These are phyloP conservation scores for Ceratina calcarata DNA, from an alignment of 1,140 invertebrate genomes.

Conservation along the genomic window DNA sequence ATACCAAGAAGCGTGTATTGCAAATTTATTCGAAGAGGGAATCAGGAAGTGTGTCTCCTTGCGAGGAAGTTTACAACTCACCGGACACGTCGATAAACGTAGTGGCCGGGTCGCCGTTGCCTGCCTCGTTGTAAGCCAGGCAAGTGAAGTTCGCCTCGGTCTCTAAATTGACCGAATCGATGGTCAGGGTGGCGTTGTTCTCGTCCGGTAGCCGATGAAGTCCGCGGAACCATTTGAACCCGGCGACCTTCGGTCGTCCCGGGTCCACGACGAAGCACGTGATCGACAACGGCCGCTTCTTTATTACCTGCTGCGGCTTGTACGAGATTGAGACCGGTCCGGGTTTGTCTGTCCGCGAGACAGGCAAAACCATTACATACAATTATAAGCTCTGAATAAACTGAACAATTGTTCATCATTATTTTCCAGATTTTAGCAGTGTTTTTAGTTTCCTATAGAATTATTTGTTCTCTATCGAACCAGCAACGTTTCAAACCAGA, in stretches of 20 bases:
- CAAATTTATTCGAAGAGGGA: slow-evolving; percentile 22
- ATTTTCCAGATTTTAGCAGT: background rate
- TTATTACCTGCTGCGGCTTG: slow-evolving; percentile 88
- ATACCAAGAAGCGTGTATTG: background rate
- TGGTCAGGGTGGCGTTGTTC: slow-evolving; percentile 87
- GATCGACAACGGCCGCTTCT: slow-evolving; percentile 88
- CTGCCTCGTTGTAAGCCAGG: slow-evolving; percentile 90
- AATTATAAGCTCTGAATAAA: background rate
- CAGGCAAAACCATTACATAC: background rate
- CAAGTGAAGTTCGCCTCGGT: slow-evolving; percentile 93
- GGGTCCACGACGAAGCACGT: slow-evolving; percentile 90
- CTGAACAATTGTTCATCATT: background rate
- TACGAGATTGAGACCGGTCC: slow-evolving; percentile 86
- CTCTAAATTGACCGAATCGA: slow-evolving; percentile 89
- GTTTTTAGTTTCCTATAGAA: background rate
- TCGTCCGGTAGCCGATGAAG: slow-evolving; percentile 86
- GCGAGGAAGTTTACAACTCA: slow-evolving; percentile 74
- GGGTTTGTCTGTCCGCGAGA: slow-evolving; percentile 84
- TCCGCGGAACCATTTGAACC: slow-evolving; percentile 90
- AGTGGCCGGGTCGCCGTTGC: slow-evolving; percentile 87
- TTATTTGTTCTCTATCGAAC: too few relatives aligned
- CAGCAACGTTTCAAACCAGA: too few relatives aligned
- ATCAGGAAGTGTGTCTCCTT: slow-evolving; percentile 19
- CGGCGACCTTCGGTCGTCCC: slow-evolving; percentile 88
- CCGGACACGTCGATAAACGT: slow-evolving; percentile 89